A percentile compares a stretch with the other conserved stretches of the same genome.
These are phyloP conservation scores for Zoroaster sp. DNA, from an alignment of 53 echinoderm and acorn worm species.

Conservation along the genomic window DNA sequence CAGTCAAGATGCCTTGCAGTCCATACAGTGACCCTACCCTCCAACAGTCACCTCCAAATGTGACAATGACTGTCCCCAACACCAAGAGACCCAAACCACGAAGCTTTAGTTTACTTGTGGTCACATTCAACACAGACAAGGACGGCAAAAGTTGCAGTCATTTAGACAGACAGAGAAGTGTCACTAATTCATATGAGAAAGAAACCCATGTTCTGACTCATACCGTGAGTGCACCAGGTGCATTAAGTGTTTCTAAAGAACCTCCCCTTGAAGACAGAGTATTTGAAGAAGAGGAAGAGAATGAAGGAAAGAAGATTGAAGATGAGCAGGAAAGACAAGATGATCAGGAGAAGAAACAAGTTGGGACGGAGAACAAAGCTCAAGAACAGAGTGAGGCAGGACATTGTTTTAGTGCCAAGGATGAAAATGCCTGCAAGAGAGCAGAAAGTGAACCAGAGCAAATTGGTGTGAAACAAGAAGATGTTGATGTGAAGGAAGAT, in stretches of 20 bases:
- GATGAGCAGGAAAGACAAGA: background rate
- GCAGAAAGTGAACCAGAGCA: background rate
- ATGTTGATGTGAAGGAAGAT: background rate
- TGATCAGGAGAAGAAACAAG: background rate
- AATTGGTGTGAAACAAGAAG: background rate
- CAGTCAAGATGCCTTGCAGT: constrained; percentile 33
- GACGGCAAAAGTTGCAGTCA: background rate
- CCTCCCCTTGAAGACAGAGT: constrained; percentile 1
- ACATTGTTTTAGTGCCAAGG: no score
- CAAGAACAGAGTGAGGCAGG: background rate
- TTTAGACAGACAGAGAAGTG: constrained; percentile 1
- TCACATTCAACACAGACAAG: background rate
- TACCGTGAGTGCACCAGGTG: constrained; percentile 30
- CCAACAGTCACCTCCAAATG: background rate
- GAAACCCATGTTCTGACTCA: constrained; percentile 1
- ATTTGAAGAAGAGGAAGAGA: constrained; percentile 15
- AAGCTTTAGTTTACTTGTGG: background rate
- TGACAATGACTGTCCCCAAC: background rate
- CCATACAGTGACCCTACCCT: background rate
- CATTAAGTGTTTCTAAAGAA: background rate
- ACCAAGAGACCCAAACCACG: background rate
- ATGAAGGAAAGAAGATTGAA: background rate
- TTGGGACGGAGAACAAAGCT: background rate
- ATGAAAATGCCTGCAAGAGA: background rate
- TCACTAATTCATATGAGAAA: constrained; percentile 10